Evolutionary conservation across 2,113 vertebrate genomes (phyloP).

Genomic region (Gopherus evgoodei): DNA sequence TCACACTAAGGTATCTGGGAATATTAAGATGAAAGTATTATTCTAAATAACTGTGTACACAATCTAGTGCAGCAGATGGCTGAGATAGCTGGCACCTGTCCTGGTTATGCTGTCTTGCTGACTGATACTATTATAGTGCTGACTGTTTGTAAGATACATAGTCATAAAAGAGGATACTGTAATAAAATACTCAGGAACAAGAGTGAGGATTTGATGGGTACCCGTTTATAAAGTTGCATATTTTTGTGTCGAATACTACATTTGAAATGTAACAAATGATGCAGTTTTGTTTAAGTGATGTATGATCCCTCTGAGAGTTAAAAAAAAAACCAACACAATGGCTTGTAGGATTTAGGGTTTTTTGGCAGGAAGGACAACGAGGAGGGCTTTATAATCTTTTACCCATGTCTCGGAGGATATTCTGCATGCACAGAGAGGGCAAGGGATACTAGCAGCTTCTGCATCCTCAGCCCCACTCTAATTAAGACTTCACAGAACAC

Average conservation of each 20-base stretch:
- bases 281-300: neutral
- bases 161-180: conserved; percentile 28
- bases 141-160: neutral
- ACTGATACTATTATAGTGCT: conserved; percentile 3
- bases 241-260: conserved; percentile 20
- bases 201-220: neutral
- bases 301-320: neutral
- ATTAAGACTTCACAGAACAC: neutral
- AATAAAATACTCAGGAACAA: neutral
- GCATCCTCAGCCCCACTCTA: neutral
- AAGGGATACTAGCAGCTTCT: neutral
- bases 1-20: conserved; percentile 64
- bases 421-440: neutral
- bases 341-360: neutral
- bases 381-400: neutral
- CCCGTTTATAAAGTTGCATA: conserved; percentile 1
- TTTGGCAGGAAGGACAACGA: neutral
- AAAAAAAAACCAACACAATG: neutral
- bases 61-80: conserved; percentile 60
- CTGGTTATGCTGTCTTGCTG: neutral
- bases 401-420: neutral
- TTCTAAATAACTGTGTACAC: conserved; percentile 13
- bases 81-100: conserved; percentile 45
- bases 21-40: conserved; percentile 56
- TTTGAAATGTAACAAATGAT: neutral